phyloP scores from a whole-genome alignment of 2,888 invertebrate species.

The Pomacea canaliculata region DNA sequence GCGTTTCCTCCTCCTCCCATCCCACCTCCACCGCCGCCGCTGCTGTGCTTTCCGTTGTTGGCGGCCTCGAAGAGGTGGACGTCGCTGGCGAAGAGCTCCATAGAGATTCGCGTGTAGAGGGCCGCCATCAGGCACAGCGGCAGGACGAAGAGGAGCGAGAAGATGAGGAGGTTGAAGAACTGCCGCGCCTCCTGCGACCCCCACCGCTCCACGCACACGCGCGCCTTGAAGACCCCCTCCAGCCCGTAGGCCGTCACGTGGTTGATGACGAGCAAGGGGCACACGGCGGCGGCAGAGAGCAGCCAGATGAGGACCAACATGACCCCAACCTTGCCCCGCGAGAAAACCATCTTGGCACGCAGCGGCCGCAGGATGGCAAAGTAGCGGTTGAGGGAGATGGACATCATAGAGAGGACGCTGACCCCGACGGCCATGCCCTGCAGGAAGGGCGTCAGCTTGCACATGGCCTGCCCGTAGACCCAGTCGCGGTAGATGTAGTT shows the following conservation, averaged over 20 bases:
- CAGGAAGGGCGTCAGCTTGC: conserved; percentile 38
- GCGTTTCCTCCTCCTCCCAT: background rate
- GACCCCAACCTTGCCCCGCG: conserved; percentile 40
- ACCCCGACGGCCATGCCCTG: conserved; percentile 55
- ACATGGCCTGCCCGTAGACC: conserved; percentile 29
- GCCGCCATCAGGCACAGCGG: conserved; percentile 51
- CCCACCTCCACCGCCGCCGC: background rate
- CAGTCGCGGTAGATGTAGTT: conserved; percentile 46
- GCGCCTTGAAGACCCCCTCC: conserved; percentile 41
- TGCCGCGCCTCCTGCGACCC: conserved; percentile 38
- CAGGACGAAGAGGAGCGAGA: conserved; percentile 44
- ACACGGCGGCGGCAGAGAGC: conserved; percentile 43
- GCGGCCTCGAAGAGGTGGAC: conserved; percentile 30
- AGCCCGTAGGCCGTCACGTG: conserved; percentile 38
- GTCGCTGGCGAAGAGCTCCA: conserved; percentile 51
- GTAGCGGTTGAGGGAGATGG: conserved; percentile 55
- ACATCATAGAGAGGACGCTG: conserved; percentile 52
- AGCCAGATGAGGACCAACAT: conserved; percentile 51
- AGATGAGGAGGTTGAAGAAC: conserved; percentile 51
- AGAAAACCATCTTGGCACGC: conserved; percentile 32
- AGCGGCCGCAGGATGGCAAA: conserved; percentile 34
- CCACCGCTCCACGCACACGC: conserved; percentile 54
- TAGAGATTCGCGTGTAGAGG: conserved; percentile 49
- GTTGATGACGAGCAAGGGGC: conserved; percentile 53
- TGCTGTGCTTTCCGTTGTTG: conserved; percentile 17